These are phyloP conservation scores for Halictus rubicundus DNA, from an alignment of 1,140 invertebrate species.

Conservation along the genomic window DNA sequence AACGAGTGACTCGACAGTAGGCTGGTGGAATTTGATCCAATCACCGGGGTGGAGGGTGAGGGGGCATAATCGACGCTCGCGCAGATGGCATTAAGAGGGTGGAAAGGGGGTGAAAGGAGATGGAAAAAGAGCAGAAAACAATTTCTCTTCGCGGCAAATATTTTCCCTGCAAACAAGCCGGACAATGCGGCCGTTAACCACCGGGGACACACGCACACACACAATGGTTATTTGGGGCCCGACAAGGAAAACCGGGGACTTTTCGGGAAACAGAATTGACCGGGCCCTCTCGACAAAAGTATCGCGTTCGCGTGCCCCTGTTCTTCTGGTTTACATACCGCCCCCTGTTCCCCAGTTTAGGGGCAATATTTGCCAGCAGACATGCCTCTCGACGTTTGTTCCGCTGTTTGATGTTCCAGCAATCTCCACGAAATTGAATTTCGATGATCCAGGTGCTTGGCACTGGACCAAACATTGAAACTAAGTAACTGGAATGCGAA, in stretches of 20 bases:
- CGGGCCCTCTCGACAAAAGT: constrained; percentile 25
- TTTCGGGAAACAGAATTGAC: constrained; percentile 19
- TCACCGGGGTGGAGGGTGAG: too few species aligned
- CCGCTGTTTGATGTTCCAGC: not conserved
- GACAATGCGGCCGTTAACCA: constrained; percentile 20
- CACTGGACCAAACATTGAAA: too few species aligned
- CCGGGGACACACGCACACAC: not conserved
- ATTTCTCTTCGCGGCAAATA: constrained; percentile 48
- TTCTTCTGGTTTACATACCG: constrained; percentile 29
- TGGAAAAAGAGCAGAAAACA: constrained; percentile 26
- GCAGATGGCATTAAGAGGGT: constrained; percentile 39
- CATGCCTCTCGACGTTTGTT: not conserved
- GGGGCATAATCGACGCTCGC: constrained; percentile 8
- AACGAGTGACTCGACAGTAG: not conserved
- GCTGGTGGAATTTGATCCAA: constrained; percentile 28
- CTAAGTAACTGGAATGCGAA: too few species aligned
- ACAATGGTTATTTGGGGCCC: constrained; percentile 7
- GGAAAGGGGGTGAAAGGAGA: too few species aligned
- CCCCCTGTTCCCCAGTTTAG: not conserved
- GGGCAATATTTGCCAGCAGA: constrained; percentile 25
- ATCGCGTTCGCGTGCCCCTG: constrained; percentile 24
- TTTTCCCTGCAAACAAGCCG: constrained; percentile 38
- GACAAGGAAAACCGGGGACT: constrained; percentile 15
- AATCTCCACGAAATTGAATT: not conserved
- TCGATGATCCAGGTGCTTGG: too few species aligned